Evolutionary conservation across 2,113 vertebrate genomes (phyloP).

Genomic region (Taxidea taxus): DNA sequence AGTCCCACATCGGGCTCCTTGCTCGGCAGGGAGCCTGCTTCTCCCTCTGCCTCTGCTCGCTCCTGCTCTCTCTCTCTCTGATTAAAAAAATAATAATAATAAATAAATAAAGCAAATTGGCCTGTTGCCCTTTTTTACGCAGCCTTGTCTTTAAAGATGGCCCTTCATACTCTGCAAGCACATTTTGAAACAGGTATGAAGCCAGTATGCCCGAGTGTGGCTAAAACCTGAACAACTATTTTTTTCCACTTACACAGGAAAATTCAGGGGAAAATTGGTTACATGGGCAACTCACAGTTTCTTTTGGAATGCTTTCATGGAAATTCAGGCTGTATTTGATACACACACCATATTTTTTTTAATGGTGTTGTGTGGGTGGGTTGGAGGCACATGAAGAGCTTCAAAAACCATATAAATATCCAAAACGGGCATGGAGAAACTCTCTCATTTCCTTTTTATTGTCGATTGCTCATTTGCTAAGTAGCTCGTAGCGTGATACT

Average conservation of each 20-base stretch:
- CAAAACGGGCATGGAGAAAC: constrained; percentile 19
- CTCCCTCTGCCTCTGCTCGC: too few species aligned
- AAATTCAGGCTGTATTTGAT: constrained; percentile 71
- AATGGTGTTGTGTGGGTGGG: constrained; percentile 38
- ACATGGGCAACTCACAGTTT: constrained; percentile 42
- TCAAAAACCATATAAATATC: constrained; percentile 20
- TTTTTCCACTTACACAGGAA: constrained; percentile 65
- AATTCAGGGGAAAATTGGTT: constrained; percentile 61
- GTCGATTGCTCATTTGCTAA: constrained; percentile 41
- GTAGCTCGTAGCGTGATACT: constrained; percentile 22
- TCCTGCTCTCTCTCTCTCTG: too few species aligned
- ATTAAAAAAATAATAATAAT: too few species aligned
- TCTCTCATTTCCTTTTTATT: constrained; percentile 52
- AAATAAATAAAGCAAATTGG: constrained; percentile 43
- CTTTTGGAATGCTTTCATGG: constrained; percentile 54
- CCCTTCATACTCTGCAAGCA: neutral
- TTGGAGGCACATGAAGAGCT: constrained; percentile 51
- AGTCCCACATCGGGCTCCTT: too few species aligned
- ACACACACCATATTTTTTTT: constrained; percentile 45
- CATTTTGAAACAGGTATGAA: constrained; percentile 62
- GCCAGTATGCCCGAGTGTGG: neutral
- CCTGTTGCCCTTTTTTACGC: neutral
- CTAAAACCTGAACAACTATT: constrained; percentile 44
- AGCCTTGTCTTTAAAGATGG: constrained; percentile 41
- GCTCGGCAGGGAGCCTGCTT: too few species aligned